A percentile compares a stretch with the other conserved stretches of the same genome.
phyloP scores from a whole-genome alignment of 2,888 invertebrate species.

The Parapristionchus giblindavisi region DNA sequence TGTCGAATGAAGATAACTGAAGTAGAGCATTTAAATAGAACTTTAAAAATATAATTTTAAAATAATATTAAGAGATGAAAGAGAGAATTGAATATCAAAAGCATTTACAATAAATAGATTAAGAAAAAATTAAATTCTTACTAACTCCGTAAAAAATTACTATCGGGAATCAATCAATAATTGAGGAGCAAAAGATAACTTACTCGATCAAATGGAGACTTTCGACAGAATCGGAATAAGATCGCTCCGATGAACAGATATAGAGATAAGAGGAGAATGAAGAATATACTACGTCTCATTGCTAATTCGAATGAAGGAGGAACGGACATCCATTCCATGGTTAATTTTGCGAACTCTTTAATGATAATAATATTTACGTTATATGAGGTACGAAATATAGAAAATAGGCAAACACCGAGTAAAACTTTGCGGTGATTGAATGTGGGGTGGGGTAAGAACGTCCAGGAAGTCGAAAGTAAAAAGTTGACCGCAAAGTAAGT shows the following conservation, averaged over 20 bases:
- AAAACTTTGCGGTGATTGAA: too few species aligned
- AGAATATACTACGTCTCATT: slow-evolving; percentile 60
- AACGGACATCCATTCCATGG: slow-evolving; percentile 47
- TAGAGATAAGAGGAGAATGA: slow-evolving; percentile 51
- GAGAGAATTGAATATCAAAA: neutral
- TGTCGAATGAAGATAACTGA: slow-evolving; percentile 39
- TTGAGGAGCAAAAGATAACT: neutral
- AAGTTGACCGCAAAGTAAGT: too few species aligned
- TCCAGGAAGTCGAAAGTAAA: too few species aligned
- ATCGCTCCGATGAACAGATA: slow-evolving; percentile 60
- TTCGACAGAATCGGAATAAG: slow-evolving; percentile 48
- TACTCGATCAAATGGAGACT: slow-evolving; percentile 41
- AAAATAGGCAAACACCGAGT: too few species aligned
- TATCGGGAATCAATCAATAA: slow-evolving; percentile 17
- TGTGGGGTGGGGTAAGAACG: too few species aligned
- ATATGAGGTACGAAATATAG: too few species aligned
- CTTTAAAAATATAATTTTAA: neutral
- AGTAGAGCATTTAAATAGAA: slow-evolving; percentile 7
- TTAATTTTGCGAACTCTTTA: too few species aligned
- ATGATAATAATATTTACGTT: too few species aligned
- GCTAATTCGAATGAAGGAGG: slow-evolving; percentile 64
- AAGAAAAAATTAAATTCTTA: neutral
- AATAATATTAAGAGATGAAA: neutral
- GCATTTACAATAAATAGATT: neutral
- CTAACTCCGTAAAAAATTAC: slow-evolving; percentile 2